A percentile compares a stretch with the other conserved stretches of the same genome.
These are phyloP conservation scores for Todiramphus saurophagus DNA, from an alignment of 2,113 vertebrate genomes.

Conservation along the genomic window DNA sequence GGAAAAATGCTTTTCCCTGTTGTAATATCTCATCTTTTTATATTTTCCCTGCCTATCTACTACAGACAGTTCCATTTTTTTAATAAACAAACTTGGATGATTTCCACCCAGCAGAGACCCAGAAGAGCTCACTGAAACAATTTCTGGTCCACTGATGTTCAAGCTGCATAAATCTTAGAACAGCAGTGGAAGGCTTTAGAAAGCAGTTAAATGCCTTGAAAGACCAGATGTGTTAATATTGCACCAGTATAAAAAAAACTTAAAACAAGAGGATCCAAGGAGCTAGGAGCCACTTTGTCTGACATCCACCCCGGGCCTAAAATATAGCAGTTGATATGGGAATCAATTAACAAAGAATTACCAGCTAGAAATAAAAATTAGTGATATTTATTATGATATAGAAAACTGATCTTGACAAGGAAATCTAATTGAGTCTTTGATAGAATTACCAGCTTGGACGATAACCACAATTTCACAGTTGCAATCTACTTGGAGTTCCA, in stretches of 20 bases:
- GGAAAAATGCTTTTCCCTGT: not conserved
- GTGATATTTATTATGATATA: not conserved
- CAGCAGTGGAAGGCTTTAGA: not conserved
- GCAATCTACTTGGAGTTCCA: not conserved
- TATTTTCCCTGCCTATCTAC: not conserved
- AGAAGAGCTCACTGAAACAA: not conserved
- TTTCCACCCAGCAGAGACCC: not conserved
- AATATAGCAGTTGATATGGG: not conserved
- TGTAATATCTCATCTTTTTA: not conserved
- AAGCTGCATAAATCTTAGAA: not conserved
- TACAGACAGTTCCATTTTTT: not conserved
- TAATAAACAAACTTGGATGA: conserved; percentile 1
- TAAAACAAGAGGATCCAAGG: not conserved
- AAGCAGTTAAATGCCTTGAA: not conserved
- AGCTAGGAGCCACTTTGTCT: not conserved
- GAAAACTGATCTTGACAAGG: not conserved
- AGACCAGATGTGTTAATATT: not conserved
- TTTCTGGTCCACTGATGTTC: not conserved
- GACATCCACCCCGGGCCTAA: not conserved
- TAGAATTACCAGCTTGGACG: not conserved
- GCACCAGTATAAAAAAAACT: not conserved
- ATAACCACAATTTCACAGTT: not conserved
- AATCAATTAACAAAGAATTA: not conserved
- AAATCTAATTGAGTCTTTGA: not conserved
- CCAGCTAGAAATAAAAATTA: not conserved